Conservation (phyloP, 2,797 vertebrate species). For the Gephyroberyx darwinii region DNA sequence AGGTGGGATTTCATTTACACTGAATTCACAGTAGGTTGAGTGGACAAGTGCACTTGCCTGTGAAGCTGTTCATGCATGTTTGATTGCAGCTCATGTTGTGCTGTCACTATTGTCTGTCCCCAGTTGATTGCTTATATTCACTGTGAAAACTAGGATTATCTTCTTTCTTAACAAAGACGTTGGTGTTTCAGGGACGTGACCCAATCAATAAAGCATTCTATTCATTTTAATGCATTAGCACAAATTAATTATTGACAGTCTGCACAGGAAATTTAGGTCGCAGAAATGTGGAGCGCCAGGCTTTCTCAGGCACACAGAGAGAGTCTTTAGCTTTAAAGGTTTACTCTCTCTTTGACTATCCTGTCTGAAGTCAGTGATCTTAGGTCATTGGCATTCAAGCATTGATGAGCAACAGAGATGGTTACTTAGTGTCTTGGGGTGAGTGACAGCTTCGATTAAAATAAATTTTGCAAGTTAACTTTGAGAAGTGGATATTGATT, state of each 20-base stretch:
- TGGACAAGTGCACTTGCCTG: too few species aligned
- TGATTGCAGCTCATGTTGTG: not conserved
- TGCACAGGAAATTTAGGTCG: conserved; percentile 68
- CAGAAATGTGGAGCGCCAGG: conserved; percentile 60
- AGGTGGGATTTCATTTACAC: too few species aligned
- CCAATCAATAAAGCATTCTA: conserved; percentile 36
- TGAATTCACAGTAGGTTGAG: too few species aligned
- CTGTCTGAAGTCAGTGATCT: conserved; percentile 66
- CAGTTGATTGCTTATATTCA: not conserved
- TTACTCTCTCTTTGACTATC: conserved; percentile 51
- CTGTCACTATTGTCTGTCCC: not conserved
- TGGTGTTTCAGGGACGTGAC: not conserved
- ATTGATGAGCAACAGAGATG: conserved; percentile 61
- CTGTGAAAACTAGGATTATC: conserved; percentile 29
- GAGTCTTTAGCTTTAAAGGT: conserved; percentile 62
- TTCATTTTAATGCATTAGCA: conserved; percentile 37
- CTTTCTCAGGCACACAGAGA: conserved; percentile 57
- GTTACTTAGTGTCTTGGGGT: conserved; percentile 55
- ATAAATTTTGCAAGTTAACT: conserved; percentile 66
- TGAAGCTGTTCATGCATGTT: not conserved
- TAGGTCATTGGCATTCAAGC: conserved; percentile 72
- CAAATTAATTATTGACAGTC: conserved; percentile 55
- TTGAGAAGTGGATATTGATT: conserved; percentile 71
- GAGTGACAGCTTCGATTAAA: conserved; percentile 67
- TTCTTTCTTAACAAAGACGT: conserved; percentile 3